A percentile compares a stretch with the other conserved stretches of the same genome.
phyloP scores from a whole-genome alignment of 2,888 invertebrate genomes.

The Eristalis pertinax region DNA sequence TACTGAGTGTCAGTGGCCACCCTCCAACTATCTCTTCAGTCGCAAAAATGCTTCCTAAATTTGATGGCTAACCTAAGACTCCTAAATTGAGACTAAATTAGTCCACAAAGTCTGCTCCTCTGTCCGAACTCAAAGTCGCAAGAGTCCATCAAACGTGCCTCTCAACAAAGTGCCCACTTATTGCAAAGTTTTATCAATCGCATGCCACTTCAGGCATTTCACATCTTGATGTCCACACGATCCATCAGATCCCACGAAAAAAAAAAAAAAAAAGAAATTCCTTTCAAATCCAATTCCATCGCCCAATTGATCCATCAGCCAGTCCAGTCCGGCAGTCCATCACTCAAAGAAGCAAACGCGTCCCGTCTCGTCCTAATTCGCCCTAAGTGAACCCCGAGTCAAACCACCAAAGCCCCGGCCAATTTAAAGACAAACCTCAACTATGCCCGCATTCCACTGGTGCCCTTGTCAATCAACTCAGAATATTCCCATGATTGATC shows the following conservation, averaged over 20 bases:
- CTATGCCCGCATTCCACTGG: conserved; percentile 15
- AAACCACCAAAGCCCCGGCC: neutral
- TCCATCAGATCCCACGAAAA: neutral
- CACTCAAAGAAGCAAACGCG: neutral
- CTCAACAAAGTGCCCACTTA: too few species aligned
- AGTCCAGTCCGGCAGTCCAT: neutral
- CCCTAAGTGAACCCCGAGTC: conserved; percentile 3
- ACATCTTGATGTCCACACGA: neutral
- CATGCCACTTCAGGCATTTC: neutral
- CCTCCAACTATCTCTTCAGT: too few species aligned
- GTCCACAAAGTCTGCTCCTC: too few species aligned
- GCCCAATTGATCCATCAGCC: too few species aligned
- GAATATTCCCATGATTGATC: conserved; percentile 67
- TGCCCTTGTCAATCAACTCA: conserved; percentile 60
- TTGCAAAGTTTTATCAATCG: neutral
- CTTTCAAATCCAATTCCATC: neutral
- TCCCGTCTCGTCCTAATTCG: neutral
- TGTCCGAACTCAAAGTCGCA: too few species aligned
- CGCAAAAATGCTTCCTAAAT: too few species aligned
- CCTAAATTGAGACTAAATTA: too few species aligned
- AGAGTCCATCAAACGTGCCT: too few species aligned
- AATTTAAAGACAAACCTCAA: conserved; percentile 51
- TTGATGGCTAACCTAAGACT: too few species aligned
- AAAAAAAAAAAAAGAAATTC: neutral
- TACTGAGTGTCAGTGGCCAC: too few species aligned